Percentiles rank a stretch among this genome's conserved stretches.
These are phyloP conservation scores for Hippocampus mohnikei DNA, from an alignment of 2,113 vertebrate species.

Conservation along the genomic window DNA sequence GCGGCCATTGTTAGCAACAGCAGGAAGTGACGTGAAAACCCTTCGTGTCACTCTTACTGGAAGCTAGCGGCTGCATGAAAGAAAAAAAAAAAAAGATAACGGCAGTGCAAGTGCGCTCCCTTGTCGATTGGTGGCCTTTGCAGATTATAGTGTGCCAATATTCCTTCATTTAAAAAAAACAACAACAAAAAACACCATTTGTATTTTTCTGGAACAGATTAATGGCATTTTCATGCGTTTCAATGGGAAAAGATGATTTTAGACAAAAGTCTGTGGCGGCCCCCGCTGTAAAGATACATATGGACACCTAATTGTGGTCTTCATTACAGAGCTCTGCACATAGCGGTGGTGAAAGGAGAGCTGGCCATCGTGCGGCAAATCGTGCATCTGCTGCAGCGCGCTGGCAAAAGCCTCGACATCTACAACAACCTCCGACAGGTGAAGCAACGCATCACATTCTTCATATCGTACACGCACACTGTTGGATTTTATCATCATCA, in stretches of 20 bases:
- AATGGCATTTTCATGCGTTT: too few relatives aligned
- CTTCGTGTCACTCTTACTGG: slow-evolving; percentile 69
- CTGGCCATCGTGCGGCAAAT: slow-evolving; percentile 56
- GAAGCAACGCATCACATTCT: not conserved
- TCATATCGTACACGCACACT: not conserved
- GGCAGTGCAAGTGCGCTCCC: slow-evolving; percentile 18
- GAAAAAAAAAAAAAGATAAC: slow-evolving; percentile 42
- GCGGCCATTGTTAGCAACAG: slow-evolving; percentile 63
- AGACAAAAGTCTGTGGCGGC: too few relatives aligned
- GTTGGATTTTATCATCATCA: not conserved
- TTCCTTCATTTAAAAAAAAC: too few relatives aligned
- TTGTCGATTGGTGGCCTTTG: not conserved
- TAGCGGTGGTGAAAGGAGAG: slow-evolving; percentile 81
- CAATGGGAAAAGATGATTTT: too few relatives aligned
- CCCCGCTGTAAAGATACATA: not conserved
- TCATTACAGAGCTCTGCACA: slow-evolving; percentile 82
- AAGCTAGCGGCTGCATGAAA: slow-evolving; percentile 49
- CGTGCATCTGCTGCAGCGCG: slow-evolving; percentile 66
- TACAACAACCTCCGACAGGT: slow-evolving; percentile 89
- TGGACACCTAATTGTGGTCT: slow-evolving; percentile 19
- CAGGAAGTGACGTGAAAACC: slow-evolving; percentile 73
- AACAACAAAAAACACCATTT: too few relatives aligned
- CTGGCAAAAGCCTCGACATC: slow-evolving; percentile 70
- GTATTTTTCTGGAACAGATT: too few relatives aligned
- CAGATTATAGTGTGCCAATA: too few relatives aligned